Base-by-base conservation (phyloP, 2,797 vertebrate genomes). In the Okamejei kenojei region DNA sequence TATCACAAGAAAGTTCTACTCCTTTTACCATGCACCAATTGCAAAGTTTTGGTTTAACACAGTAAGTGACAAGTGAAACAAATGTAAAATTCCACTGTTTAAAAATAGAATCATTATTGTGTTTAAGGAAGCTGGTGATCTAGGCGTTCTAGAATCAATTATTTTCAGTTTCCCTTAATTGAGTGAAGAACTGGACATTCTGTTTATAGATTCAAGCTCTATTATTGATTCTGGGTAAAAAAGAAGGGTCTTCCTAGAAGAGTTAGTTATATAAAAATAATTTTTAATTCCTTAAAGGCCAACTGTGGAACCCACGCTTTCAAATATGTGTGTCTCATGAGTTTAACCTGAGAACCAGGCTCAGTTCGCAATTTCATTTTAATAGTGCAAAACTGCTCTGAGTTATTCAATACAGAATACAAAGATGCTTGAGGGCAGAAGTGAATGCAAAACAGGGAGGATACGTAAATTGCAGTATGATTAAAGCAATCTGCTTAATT, bases 11-110 rank as follows among this genome's bases (percentile, higher is more conserved):
- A 99, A 99, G 94, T 98, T 99, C 94, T 98, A 99, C 93, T 98
- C 98, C 54, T 99, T 99, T 96, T 99, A 99, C 96, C 98, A 99
- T 93, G 98, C 99, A 93, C 99, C 99, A 74, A 99, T 99, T 94
- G 99, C 99, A 95, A 99, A 99, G 95, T 99, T 99, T 96, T 99
- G 99, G 98, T 98, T 98, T 95, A 99, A 99, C 95, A 99, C 98
- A 95, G 99, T 99, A 96, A 93, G 97, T 94, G 23, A 8, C 35
- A 9, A 88, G 82, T 21, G 26, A n/a, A 84, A 84, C 38, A 61
- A 84, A n/a, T 61, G 26, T 7, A 8, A 88, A 68, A 9, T 88
- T 8, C 17, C 63, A 21, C 61, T 21, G 13, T 32, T 88, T 32
- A 35, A 21, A 86, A 17, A 68, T n/a, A 35, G 17, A 38, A 19